phyloP scores from a whole-genome alignment of 2,888 invertebrate species.

The Amaurobius ferox region DNA sequence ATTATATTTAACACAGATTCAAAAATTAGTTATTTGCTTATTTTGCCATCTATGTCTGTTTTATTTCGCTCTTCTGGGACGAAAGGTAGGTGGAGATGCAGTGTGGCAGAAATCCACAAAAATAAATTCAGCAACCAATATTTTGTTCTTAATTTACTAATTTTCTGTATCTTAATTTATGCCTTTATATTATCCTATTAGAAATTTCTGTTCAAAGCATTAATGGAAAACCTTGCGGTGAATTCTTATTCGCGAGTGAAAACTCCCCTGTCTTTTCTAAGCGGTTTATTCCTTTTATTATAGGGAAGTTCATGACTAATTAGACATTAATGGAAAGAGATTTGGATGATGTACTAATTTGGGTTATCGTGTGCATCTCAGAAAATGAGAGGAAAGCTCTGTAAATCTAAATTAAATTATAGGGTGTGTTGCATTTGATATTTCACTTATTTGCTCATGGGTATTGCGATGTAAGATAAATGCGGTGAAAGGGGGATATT shows the following conservation, averaged over 20 bases:
- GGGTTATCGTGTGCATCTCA: background rate
- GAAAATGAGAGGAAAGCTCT: background rate
- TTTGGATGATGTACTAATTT: slow-evolving; percentile 11
- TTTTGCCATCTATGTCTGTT: no score
- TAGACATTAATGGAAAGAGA: background rate
- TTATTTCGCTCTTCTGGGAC: no score
- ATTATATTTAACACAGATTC: no score
- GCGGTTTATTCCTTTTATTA: background rate
- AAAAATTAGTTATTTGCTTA: no score
- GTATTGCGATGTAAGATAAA: background rate
- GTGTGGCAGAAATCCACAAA: no score
- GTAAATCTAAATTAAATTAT: background rate
- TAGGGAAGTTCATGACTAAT: background rate
- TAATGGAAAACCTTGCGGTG: background rate
- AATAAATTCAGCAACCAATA: no score
- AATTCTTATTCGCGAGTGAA: background rate
- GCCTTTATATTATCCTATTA: background rate
- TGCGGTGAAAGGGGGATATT: no score
- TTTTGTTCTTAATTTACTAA: background rate
- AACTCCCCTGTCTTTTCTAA: background rate
- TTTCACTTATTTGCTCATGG: background rate
- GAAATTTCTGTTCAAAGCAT: background rate
- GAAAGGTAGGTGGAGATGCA: no score
- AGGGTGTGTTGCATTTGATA: background rate
- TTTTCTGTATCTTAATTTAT: background rate